These are phyloP conservation scores for Tachyglossus aculeatus DNA, from an alignment of 2,797 vertebrate species.

Conservation along the genomic window DNA sequence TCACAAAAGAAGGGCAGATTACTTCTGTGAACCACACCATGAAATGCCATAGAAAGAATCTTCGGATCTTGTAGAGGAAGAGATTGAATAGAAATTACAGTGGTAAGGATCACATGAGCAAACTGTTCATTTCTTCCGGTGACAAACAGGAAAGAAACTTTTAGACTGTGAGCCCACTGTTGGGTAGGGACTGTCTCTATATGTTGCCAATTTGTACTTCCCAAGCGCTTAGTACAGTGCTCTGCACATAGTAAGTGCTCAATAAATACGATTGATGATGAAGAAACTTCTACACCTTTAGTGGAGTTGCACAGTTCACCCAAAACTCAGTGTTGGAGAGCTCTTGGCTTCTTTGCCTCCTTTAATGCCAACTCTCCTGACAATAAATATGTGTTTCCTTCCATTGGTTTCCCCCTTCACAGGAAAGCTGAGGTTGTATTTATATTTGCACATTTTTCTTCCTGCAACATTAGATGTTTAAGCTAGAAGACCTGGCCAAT, in stretches of 20 bases:
- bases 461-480: no score
- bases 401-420: background rate
- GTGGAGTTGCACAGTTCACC: background rate
- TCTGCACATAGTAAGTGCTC: background rate
- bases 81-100: background rate
- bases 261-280: background rate
- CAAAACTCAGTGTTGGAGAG: background rate
- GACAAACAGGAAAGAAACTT: fast-evolving
- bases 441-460: no score
- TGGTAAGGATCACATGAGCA: background rate
- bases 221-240: background rate
- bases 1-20: conserved; percentile 33
- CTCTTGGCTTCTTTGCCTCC: background rate
- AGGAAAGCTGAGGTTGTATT: no score
- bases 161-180: no score
- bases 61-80: conserved; percentile 3
- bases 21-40: conserved; percentile 2
- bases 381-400: background rate
- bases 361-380: background rate
- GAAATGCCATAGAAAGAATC: background rate
- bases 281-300: background rate
- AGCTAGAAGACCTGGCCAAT: no score
- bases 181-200: no score
- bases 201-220: no score
- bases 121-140: background rate